These are phyloP conservation scores for Cephus nigrinus DNA, from an alignment of 2,888 invertebrate species.

Conservation along the genomic window DNA sequence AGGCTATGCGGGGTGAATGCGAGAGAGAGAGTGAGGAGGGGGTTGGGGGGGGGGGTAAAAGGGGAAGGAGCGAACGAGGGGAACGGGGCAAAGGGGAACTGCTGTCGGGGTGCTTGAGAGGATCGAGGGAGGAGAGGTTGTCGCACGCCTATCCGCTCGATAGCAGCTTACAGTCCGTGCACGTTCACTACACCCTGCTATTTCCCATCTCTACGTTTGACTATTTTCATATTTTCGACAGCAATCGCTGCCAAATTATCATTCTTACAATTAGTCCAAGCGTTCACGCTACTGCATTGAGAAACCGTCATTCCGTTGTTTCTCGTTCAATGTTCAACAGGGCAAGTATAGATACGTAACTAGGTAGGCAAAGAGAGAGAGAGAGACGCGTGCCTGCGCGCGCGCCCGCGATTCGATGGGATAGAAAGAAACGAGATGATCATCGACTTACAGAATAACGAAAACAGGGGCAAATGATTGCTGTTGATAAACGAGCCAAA, in stretches of 20 bases:
- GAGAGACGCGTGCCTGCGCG: background rate
- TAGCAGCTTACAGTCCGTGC: conserved; percentile 63
- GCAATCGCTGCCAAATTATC: background rate
- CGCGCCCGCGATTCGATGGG: background rate
- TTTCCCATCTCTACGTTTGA: background rate
- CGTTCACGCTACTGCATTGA: background rate
- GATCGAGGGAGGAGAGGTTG: conserved; percentile 27
- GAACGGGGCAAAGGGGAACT: conserved; percentile 18
- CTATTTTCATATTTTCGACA: background rate
- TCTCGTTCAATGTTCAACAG: background rate
- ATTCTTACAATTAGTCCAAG: background rate
- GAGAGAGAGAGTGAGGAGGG: background rate
- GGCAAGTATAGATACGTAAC: background rate
- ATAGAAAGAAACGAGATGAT: background rate
- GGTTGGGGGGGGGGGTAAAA: conserved; percentile 2
- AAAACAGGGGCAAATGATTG: background rate
- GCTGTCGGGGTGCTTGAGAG: conserved; percentile 33
- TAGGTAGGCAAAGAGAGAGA: background rate
- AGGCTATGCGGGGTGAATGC: conserved; percentile 15
- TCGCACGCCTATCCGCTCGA: conserved; percentile 64
- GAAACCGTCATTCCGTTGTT: background rate
- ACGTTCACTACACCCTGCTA: conserved; percentile 48
- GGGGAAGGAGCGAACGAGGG: conserved; percentile 29
- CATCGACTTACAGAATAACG: background rate
- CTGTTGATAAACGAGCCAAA: background rate